These are phyloP conservation scores for Sarcophaga variegata DNA, from an alignment of 2,888 invertebrate genomes.

Conservation along the genomic window DNA sequence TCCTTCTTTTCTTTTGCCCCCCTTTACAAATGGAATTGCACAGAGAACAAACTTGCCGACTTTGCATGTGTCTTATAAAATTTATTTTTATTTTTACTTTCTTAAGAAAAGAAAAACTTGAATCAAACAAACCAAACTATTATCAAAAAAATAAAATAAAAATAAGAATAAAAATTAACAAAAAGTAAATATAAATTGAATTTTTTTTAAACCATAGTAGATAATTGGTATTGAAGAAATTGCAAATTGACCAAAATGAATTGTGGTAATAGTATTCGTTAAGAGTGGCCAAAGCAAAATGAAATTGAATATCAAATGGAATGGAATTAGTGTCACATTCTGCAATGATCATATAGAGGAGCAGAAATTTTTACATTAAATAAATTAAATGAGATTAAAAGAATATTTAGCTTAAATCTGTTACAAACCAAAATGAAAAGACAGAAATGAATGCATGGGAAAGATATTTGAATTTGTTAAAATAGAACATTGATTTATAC, in stretches of 20 bases:
- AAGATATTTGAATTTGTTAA: neutral
- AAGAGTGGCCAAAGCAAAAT: neutral
- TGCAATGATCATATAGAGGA: neutral
- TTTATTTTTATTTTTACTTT: neutral
- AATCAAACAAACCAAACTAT: conserved; percentile 9
- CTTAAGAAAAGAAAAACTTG: neutral
- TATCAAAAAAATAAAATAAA: neutral
- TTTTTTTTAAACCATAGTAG: conserved; percentile 15
- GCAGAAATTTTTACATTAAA: neutral
- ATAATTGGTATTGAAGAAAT: conserved; percentile 58
- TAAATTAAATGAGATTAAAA: conserved; percentile 21
- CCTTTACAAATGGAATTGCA: conserved; percentile 28
- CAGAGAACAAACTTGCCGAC: conserved; percentile 45
- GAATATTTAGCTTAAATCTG: neutral
- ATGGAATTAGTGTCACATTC: conserved; percentile 46
- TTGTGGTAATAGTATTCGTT: conserved; percentile 28
- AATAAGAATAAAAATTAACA: neutral
- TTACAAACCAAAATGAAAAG: neutral
- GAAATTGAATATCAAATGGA: conserved; percentile 24
- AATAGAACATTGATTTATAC: neutral
- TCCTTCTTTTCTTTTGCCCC: conserved; percentile 22
- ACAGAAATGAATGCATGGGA: neutral
- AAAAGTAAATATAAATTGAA: neutral
- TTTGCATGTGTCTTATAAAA: conserved; percentile 36
- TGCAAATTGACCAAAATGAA: conserved; percentile 58